Percentiles rank a stretch among this genome's conserved stretches.
Conservation (phyloP, 35 echinoderm and acorn worm genomes). For the Nesometra sesokonis region DNA sequence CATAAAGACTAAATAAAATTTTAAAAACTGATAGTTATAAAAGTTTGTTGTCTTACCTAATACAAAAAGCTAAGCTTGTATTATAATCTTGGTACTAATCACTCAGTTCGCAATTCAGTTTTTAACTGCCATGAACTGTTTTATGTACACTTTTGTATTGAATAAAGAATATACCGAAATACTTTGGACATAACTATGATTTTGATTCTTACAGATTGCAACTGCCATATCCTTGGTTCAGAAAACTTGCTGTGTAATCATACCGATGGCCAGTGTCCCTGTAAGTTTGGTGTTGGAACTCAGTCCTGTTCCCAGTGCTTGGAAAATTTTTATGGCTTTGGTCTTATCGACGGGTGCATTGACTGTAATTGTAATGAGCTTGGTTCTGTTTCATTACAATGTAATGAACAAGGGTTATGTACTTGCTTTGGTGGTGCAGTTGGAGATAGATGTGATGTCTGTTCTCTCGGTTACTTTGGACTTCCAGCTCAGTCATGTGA, state of each 20-base stretch:
- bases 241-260: conserved; percentile 36
- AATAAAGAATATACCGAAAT: too few species aligned
- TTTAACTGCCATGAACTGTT: too few species aligned
- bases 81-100: too few species aligned
- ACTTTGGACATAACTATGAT: too few species aligned
- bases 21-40: too few species aligned
- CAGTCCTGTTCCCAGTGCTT: conserved; percentile 42
- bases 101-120: too few species aligned
- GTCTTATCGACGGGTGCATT: conserved; percentile 16
- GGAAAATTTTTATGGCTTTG: conserved; percentile 59
- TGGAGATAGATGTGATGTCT: conserved; percentile 63
- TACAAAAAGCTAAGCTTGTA: too few species aligned
- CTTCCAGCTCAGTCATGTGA: conserved; percentile 53
- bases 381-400: conserved; percentile 72
- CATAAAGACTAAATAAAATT: too few species aligned
- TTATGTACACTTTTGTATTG: too few species aligned
- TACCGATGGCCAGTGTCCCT: conserved; percentile 70
- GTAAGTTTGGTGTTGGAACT: conserved; percentile 41
- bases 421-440: conserved; percentile 41
- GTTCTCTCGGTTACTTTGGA: conserved; percentile 47
- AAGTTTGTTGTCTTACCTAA: too few species aligned
- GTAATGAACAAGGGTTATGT: conserved; percentile 39
- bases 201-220: conserved; percentile 36
- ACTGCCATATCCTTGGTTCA: conserved; percentile 56
- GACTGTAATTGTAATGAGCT: conserved; percentile 69